These are phyloP conservation scores for Scyliorhinus canicula DNA, from an alignment of 2,797 vertebrate species.

Conservation along the genomic window DNA sequence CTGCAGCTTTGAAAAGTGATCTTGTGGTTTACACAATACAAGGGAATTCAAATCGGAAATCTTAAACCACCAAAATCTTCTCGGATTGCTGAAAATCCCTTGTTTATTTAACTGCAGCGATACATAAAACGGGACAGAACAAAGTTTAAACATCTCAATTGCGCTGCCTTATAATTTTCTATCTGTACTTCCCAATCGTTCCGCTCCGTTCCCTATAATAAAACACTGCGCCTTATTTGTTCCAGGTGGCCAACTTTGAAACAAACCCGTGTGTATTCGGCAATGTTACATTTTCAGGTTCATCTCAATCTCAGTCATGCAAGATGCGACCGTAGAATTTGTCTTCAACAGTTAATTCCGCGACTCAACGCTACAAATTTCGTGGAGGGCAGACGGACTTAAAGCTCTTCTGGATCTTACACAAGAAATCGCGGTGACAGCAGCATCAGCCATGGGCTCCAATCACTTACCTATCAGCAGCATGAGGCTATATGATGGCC, in stretches of 20 bases:
- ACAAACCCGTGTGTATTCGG: neutral
- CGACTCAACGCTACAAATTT: no score
- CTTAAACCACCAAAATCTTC: neutral
- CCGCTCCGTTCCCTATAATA: neutral
- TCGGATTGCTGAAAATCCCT: neutral
- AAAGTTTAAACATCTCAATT: conserved; percentile 59
- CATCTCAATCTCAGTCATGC: neutral
- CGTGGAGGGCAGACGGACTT: neutral
- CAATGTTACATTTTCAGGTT: conserved; percentile 14
- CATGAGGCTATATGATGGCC: neutral
- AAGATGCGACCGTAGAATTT: neutral
- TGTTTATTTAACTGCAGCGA: conserved; percentile 29
- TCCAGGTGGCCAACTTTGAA: conserved; percentile 6
- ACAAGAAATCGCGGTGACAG: neutral
- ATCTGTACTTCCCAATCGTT: conserved; percentile 39
- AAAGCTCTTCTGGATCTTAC: neutral
- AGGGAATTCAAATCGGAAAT: neutral
- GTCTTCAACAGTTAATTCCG: neutral
- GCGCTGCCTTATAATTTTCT: conserved; percentile 69
- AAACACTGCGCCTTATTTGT: neutral
- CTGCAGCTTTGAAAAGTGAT: neutral
- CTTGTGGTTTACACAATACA: neutral
- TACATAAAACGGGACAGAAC: conserved; percentile 57
- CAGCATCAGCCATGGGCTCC: no score
- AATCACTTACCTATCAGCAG: neutral